Conservation (phyloP, 2,888 invertebrate genomes). For the Beris morrisii region DNA sequence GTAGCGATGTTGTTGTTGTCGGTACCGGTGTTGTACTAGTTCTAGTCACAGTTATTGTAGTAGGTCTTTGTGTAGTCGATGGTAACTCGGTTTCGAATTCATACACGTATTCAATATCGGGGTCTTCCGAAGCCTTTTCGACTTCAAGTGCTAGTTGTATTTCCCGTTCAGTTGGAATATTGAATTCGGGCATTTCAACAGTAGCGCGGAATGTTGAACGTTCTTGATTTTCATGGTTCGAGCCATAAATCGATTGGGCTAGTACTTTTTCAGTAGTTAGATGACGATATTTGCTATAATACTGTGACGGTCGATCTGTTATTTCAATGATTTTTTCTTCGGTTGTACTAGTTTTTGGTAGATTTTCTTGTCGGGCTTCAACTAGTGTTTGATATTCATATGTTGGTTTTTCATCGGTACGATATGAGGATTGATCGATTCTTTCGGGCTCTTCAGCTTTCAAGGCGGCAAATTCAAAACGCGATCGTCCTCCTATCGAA, state of each 20-base stretch:
- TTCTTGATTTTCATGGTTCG: not conserved
- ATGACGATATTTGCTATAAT: slow-evolving; percentile 50
- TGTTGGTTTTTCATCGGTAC: not conserved
- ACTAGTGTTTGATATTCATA: not conserved
- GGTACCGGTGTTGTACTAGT: slow-evolving; percentile 42
- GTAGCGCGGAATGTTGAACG: slow-evolving; percentile 38
- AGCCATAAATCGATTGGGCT: slow-evolving; percentile 50
- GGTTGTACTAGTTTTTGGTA: slow-evolving; percentile 33
- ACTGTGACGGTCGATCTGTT: slow-evolving; percentile 49
- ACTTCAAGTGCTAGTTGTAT: slow-evolving; percentile 45
- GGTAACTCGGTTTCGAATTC: slow-evolving; percentile 21
- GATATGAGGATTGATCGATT: slow-evolving; percentile 3
- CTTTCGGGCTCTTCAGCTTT: slow-evolving; percentile 30
- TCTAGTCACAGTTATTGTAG: slow-evolving; percentile 38
- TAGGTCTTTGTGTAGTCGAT: slow-evolving; percentile 29
- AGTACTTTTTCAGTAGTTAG: slow-evolving; percentile 47
- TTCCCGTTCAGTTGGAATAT: slow-evolving; percentile 45
- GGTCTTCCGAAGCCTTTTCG: slow-evolving; percentile 42
- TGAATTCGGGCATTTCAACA: slow-evolving; percentile 42
- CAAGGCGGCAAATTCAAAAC: slow-evolving; percentile 35
- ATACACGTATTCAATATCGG: slow-evolving; percentile 12
- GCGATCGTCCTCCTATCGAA: slow-evolving; percentile 17
- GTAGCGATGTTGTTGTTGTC: slow-evolving; percentile 40
- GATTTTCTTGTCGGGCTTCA: not conserved
- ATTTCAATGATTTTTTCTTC: slow-evolving; percentile 43